Evolutionary conservation across 2,797 vertebrate species (phyloP), one percentile per base, ranked within the genome.

Genomic region (Halcyon smyrnensis): DNA sequence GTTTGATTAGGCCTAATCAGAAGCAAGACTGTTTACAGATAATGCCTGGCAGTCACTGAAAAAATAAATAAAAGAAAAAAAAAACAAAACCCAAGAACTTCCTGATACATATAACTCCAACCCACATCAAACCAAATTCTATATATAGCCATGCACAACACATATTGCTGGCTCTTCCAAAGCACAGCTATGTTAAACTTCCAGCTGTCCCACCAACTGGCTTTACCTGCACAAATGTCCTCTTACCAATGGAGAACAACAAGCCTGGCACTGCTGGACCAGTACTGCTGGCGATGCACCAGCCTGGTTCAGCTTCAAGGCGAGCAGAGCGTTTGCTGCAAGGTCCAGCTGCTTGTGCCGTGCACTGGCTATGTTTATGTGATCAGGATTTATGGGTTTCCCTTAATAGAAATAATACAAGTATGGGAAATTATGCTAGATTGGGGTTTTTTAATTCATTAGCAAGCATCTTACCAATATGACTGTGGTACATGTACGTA

Each of bases 1-100:
- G 53, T 91, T 93, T 92, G 87, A 95, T 94, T 89, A 93, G 70
- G 20, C 32, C 84, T 92, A 90, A 94, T 89, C 84, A 91, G 78
- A 79, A 84, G 68, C 1, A 2, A 91, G 62, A 56, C 63, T 92
- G 36, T 84, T 89, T 90, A 87, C 32, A 90, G 78, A 46, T 78
- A 90, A 93, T 12, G 32, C 21, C 67, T 54, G 54, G 20, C 13
- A 90, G 74, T 51, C 70, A 70, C 10, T 15, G 10, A 71, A 80
- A 36, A n/a, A 63, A 41, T n/a, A 2, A 64, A 21, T 14, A 27
- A 50, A 50, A 27, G 8, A 3, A 50, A 11, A 34, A 41, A 56
- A 18, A 41, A 45, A n/a, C 7, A 24, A 45, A 20, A 37, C 28
- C 6, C 1, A n/a, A 54, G 27, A 80, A 74, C 43, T 87, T 69